phyloP scores from a whole-genome alignment of 2,888 invertebrate species.

The Sicus ferrugineus region DNA sequence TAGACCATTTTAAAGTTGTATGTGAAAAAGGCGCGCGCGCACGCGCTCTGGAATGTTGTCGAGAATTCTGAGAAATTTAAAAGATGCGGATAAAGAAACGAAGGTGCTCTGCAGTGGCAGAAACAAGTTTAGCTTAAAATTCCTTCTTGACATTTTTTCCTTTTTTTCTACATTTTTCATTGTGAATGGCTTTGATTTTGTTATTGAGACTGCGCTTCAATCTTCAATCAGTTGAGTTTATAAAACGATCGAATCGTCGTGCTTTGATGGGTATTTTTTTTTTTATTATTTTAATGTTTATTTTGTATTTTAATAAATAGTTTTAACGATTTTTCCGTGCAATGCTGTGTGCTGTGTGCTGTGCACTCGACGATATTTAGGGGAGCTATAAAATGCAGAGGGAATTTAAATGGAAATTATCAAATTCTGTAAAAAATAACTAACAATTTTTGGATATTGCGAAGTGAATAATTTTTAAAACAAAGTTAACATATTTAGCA shows the following conservation, averaged over 20 bases:
- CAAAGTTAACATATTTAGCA: neutral
- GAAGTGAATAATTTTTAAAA: neutral
- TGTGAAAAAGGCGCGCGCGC: constrained; percentile 33
- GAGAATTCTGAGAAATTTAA: constrained; percentile 57
- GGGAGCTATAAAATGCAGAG: neutral
- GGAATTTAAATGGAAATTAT: neutral
- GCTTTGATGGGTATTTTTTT: constrained; percentile 5
- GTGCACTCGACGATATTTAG: neutral
- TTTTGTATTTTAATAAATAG: neutral
- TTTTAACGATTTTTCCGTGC: neutral
- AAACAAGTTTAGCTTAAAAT: constrained; percentile 8
- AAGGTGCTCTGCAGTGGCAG: neutral
- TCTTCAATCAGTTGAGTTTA: neutral
- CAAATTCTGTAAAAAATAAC: too few relatives aligned
- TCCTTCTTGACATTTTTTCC: neutral
- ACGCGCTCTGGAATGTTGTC: constrained; percentile 53
- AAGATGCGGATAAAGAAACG: neutral
- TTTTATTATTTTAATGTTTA: constrained; percentile 4
- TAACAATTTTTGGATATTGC: neutral
- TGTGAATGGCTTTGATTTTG: neutral
- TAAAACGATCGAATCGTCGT: too few relatives aligned
- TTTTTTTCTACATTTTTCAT: neutral
- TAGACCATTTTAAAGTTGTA: constrained; percentile 21
- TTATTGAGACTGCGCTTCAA: neutral
- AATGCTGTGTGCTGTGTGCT: neutral